Conservation (phyloP, 2,888 invertebrate species). For the Meloe dianella region DNA sequence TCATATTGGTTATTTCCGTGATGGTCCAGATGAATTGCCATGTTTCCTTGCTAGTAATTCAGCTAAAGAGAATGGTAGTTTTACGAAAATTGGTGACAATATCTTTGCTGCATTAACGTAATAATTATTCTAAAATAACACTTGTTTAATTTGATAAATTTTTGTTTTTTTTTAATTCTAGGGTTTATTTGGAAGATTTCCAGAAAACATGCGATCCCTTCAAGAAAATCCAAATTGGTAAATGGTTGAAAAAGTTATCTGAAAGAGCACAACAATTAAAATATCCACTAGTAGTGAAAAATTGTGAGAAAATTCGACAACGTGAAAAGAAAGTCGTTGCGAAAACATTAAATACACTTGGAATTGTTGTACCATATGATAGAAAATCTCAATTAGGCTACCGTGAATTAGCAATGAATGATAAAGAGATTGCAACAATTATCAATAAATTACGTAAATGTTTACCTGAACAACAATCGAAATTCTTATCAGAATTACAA, state of each 20-base stretch:
- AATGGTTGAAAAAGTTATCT: constrained; percentile 68
- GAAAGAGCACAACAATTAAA: constrained; percentile 68
- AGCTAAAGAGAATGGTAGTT: constrained; percentile 69
- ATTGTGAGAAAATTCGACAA: constrained; percentile 66
- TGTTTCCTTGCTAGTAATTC: constrained; percentile 80
- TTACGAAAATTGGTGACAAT: constrained; percentile 77
- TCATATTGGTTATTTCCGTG: constrained; percentile 91
- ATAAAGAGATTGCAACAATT: constrained; percentile 68
- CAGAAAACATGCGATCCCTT: constrained; percentile 67
- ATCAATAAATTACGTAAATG: constrained; percentile 70
- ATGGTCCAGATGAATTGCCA: constrained; percentile 76
- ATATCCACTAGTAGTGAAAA: constrained; percentile 63
- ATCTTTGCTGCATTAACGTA: constrained; percentile 81
- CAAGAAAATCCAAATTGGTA: constrained; percentile 65
- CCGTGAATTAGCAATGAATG: constrained; percentile 62
- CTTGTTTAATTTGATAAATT: constrained; percentile 12
- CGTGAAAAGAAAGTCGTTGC: constrained; percentile 70
- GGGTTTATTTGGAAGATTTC: constrained; percentile 65
- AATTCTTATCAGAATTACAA: constrained; percentile 73
- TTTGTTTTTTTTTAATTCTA: constrained; percentile 42
- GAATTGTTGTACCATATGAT: constrained; percentile 85
- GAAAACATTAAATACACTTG: constrained; percentile 79
- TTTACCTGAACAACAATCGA: constrained; percentile 66
- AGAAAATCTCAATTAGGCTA: constrained; percentile 86
- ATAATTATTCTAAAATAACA: constrained; percentile 35